Conservation (phyloP, 2,888 invertebrate species). For the Ectobius pallidus region DNA sequence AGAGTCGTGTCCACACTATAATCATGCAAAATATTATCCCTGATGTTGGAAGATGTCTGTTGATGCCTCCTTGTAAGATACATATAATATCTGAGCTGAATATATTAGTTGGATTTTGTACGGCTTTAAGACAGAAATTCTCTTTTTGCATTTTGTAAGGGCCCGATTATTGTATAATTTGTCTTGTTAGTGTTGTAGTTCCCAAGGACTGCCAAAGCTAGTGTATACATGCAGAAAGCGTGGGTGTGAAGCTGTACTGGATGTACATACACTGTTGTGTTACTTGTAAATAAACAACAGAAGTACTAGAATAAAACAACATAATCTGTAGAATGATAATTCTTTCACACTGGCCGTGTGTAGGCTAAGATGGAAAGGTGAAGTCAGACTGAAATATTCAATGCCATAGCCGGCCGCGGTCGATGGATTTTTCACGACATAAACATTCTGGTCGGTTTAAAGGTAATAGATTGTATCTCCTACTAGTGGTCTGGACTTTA, state of each 20-base stretch:
- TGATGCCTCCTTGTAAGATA: not conserved
- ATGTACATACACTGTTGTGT: conserved; percentile 14
- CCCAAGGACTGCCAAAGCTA: conserved; percentile 20
- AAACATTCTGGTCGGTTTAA: too few relatives aligned
- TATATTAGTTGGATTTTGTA: not conserved
- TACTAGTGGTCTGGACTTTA: too few relatives aligned
- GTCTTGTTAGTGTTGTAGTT: not conserved
- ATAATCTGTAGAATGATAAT: too few relatives aligned
- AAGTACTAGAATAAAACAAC: not conserved
- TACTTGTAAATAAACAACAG: not conserved
- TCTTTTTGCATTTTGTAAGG: not conserved
- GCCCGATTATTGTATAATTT: not conserved
- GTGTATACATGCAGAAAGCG: not conserved
- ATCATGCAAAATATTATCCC: too few relatives aligned
- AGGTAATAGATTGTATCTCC: too few relatives aligned
- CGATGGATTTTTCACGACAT: too few relatives aligned
- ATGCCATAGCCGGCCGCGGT: too few relatives aligned
- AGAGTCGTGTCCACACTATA: too few relatives aligned
- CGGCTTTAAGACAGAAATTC: not conserved
- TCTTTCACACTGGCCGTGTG: too few relatives aligned
- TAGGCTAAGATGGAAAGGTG: too few relatives aligned
- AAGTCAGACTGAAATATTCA: too few relatives aligned
- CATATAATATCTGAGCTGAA: not conserved
- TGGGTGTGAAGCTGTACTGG: not conserved
- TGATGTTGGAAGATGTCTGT: not conserved